phyloP scores from a whole-genome alignment of 1,140 invertebrate species.

The Augochlora pura region DNA sequence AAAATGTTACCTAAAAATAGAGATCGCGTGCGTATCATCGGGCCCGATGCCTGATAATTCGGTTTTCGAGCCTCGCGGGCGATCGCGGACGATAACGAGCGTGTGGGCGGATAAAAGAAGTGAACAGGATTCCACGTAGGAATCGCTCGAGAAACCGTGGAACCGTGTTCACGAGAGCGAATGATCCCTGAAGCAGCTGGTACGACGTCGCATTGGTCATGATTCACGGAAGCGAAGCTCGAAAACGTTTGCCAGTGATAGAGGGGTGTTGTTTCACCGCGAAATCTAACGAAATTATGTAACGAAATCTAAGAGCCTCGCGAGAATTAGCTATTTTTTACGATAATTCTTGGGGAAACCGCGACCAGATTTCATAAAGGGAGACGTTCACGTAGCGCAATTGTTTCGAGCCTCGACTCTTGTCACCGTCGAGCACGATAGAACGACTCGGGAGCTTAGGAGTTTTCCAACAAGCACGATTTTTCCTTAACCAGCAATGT shows the following conservation, averaged over 20 bases:
- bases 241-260: neutral
- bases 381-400: neutral
- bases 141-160: neutral
- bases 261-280: neutral
- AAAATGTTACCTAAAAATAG: constrained; percentile 58
- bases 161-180: neutral
- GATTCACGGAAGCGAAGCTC: neutral
- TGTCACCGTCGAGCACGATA: neutral
- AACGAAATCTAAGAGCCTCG: neutral
- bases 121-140: neutral
- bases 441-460: neutral
- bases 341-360: neutral
- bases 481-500: too few relatives aligned
- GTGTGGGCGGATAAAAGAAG: neutral
- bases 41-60: constrained; percentile 54
- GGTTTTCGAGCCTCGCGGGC: constrained; percentile 23
- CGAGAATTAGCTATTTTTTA: constrained; percentile 10
- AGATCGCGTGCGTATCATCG: constrained; percentile 43
- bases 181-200: neutral
- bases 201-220: neutral
- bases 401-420: neutral
- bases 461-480: too few relatives aligned
- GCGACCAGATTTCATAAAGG: neutral
- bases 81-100: constrained; percentile 49
- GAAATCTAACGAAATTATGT: neutral